phyloP scores from a whole-genome alignment of 2,113 vertebrate genomes.

The Diadophis punctatus region DNA sequence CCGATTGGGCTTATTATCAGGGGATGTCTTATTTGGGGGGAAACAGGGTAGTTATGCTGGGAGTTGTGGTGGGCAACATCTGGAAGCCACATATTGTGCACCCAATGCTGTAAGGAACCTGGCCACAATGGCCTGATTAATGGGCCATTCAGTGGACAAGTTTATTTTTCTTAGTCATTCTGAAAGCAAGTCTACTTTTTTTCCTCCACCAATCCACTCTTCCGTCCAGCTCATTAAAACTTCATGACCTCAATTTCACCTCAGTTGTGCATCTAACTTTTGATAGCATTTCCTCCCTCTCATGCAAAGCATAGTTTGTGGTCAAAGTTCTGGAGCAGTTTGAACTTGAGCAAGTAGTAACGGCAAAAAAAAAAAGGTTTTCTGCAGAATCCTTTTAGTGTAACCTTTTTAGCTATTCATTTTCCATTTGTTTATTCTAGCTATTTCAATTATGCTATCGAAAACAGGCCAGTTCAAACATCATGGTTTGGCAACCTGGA shows the following conservation, averaged over 20 bases:
- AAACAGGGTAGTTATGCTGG: background rate
- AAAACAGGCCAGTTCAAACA: background rate
- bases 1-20: no score
- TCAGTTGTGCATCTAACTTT: background rate
- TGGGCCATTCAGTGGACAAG: slow-evolving; percentile 9
- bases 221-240: background rate
- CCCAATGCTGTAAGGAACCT: background rate
- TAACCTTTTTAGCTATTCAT: background rate
- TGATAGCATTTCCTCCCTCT: background rate
- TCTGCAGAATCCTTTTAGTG: background rate
- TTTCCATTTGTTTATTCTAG: background rate
- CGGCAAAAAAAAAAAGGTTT: background rate
- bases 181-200: background rate
- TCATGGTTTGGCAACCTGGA: background rate
- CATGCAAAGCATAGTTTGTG: background rate
- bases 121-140: background rate
- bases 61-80: background rate
- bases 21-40: no score
- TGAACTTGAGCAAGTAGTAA: background rate
- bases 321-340: background rate
- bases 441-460: background rate
- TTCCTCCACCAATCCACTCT: background rate
- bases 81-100: background rate
- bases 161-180: slow-evolving; percentile 17
- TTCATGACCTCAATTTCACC: background rate